A percentile compares a stretch with the other conserved stretches of the same genome.
phyloP scores from a whole-genome alignment of 2,797 vertebrate species.

The Enteromius unitaeniatus region DNA sequence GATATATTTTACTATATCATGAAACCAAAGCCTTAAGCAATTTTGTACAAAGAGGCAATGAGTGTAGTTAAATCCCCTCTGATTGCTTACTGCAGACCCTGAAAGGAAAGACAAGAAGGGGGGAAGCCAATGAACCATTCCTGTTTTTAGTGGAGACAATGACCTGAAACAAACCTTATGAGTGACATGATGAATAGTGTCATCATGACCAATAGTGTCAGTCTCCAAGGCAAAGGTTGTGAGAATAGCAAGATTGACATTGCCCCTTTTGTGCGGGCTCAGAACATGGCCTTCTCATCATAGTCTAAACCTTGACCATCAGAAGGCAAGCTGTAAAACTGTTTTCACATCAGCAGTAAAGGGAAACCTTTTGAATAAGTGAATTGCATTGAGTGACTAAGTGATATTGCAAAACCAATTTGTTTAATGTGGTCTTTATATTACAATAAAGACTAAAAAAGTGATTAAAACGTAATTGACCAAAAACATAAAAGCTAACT shows the following conservation, averaged over 20 bases:
- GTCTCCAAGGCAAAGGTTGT: constrained; percentile 26
- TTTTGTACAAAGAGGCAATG: constrained; percentile 54
- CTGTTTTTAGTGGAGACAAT: constrained; percentile 50
- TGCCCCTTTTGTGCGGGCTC: constrained; percentile 11
- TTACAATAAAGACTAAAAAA: not conserved
- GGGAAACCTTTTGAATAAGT: not conserved
- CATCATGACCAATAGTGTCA: constrained; percentile 46
- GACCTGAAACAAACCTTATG: constrained; percentile 47
- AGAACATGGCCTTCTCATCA: constrained; percentile 19
- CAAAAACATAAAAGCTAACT: not conserved
- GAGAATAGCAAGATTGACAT: constrained; percentile 36
- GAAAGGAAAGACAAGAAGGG: constrained; percentile 38
- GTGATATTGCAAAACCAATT: not conserved
- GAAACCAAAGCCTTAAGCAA: constrained; percentile 34
- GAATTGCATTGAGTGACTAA: not conserved
- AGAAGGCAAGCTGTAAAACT: not conserved
- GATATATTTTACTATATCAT: constrained; percentile 24
- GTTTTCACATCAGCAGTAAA: constrained; percentile 1
- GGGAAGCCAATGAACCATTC: constrained; percentile 45
- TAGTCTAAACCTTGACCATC: not conserved
- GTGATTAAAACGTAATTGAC: not conserved
- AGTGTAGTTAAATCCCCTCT: constrained; percentile 52
- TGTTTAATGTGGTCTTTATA: not conserved
- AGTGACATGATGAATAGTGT: constrained; percentile 46
- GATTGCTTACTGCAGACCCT: constrained; percentile 44